These are phyloP conservation scores for Nannobrachium achirus DNA, from an alignment of 2,113 vertebrate species.

Conservation along the genomic window DNA sequence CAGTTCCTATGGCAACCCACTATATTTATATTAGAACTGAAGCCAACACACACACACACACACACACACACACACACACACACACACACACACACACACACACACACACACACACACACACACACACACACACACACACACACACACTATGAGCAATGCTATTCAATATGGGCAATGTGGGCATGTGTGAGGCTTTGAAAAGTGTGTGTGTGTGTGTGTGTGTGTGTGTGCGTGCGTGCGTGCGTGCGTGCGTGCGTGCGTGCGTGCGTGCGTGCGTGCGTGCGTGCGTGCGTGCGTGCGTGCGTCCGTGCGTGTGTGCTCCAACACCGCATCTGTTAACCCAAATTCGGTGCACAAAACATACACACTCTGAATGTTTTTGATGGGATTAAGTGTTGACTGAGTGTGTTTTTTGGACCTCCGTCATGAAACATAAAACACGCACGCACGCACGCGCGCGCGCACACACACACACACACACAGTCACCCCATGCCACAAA, in stretches of 20 bases:
- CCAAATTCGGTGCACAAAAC: too few relatives aligned
- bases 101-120: not conserved
- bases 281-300: not conserved
- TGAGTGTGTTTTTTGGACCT: too few relatives aligned
- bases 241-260: constrained; percentile 10
- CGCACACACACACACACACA: not conserved
- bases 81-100: not conserved
- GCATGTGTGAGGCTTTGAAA: not conserved
- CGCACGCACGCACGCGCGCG: not conserved
- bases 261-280: constrained; percentile 3
- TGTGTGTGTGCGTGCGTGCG: not conserved
- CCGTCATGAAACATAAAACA: too few relatives aligned
- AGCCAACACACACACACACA: not conserved
- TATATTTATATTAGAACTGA: too few relatives aligned
- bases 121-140: not conserved
- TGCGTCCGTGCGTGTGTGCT: not conserved
- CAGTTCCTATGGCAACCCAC: not conserved
- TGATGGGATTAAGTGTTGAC: too few relatives aligned
- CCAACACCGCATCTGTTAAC: too few relatives aligned
- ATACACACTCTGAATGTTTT: too few relatives aligned
- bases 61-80: not conserved
- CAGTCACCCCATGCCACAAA: too few relatives aligned
- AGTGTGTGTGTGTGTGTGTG: not conserved
- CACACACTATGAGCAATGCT: not conserved
- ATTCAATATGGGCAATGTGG: constrained; percentile 7